Base-by-base conservation (phyloP, 2,113 vertebrate species). In the Notothenia coriiceps region DNA sequence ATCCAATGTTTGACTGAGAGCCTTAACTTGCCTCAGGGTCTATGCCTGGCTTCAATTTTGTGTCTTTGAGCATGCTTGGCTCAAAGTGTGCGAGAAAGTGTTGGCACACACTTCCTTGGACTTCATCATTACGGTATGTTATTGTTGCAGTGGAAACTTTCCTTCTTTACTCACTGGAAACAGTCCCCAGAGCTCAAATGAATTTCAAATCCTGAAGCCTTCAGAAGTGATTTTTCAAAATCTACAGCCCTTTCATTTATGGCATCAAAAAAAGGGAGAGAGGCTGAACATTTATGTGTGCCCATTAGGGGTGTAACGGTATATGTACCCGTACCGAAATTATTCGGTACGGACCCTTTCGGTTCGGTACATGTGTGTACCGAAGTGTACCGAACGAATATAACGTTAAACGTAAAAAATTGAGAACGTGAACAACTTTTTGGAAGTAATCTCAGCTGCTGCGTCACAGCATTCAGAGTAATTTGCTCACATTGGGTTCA, bases 111-210 rank as follows among this genome's bases (percentile, higher is more conserved):
- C 60, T 74, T 81, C 55, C 70, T 77, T 49, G 69, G 64, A 82
- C 60, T 91, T 85, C 84, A 81, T 86, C 62, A 46, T 80, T 88
- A 74, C 79, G 60, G 73, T 79, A 84, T 73, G 86, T 82, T 84
- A 59, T 75, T 91, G 77, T 83, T 78, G 55, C 81, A 76, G 82
- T 84, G 83, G 74, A 90, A 86, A 84, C 68, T 70, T 89, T 89
- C 84, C 77, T 74, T 87, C 70, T 55, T 14, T 2, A 10, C 7
- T 68, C n/a, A 62, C 61, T 77, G 73, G 59, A 88, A 83, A 87
- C 20, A 55, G 75, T 79, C 74, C 65, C 78, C 7, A 12, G 56
- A 80, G 66, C 74, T 82, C 67, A 59, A 72, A 70, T 57, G 18
- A 50, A 67, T 83, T 18, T 72, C 0, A 44, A 44, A 47, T 46